Base-by-base conservation (phyloP, 2,113 vertebrate genomes). In the Myotis yumanensis region DNA sequence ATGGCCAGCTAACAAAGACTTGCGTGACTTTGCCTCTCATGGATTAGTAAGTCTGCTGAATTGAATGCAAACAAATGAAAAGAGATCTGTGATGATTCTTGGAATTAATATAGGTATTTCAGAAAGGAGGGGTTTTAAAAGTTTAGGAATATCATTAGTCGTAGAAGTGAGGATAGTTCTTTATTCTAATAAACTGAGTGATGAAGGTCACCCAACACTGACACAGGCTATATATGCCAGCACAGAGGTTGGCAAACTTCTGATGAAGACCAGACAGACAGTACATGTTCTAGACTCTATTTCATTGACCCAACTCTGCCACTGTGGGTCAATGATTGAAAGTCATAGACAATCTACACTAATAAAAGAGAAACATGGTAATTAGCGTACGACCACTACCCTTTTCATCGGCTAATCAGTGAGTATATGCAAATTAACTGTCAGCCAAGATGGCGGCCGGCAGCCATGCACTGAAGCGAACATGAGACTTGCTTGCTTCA, bases 21-120 rank as follows among this genome's bases (percentile, higher is more conserved):
- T 64, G 4, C 4, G 23, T 73, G 64, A 77, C 66, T 88, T 86
- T 59, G n/a, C 30, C 52, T 86, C 4, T 81, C 18, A 48, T 72
- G 10, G 48, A 18, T 86, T 83, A 92, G 16, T 81, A 77, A 88
- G 75, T 86, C 40, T 90, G 48, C 20, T 96, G 16, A 86, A 59
- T 51, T 72, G 52, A 68, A 54, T 86, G 46, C 17, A 96, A 95
- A 84, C 48, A 83, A 95, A 91, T 87, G 68, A 68, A 89, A 40
- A 79, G 51, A 93, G 20, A 79, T 11, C 23, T 68, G 17, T 62
- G 69, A 79, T 28, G 20, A 73, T 77, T 81, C 54, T 83, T 89
- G 2, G 32, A 87, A 84, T 86, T 90, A 54, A 80, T 79, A 35
- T 72, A 51, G 16, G 23, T 64, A 25, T 43, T 35, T 64, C 28